Percentiles rank a stretch among this genome's conserved stretches.
Conservation (phyloP, 2,888 invertebrate species). For the Cataglyphis altisquamis region DNA sequence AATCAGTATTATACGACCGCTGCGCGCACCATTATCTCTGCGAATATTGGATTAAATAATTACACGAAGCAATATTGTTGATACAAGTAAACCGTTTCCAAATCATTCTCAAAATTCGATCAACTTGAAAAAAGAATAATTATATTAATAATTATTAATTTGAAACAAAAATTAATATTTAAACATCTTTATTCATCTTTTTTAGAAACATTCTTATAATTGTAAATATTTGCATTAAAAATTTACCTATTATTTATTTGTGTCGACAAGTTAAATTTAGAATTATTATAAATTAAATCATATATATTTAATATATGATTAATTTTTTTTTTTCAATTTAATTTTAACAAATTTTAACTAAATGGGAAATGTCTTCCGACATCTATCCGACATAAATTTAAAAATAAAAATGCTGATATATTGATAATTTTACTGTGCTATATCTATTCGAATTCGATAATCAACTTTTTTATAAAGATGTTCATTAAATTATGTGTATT, state of each 20-base stretch:
- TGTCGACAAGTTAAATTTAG: background rate
- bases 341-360: too few species aligned
- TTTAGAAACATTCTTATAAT: background rate
- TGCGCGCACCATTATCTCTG: slow-evolving; percentile 17
- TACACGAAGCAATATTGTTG: background rate
- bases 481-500: background rate
- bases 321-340: too few species aligned
- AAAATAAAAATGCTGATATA: background rate
- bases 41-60: slow-evolving; percentile 27
- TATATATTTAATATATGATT: too few species aligned
- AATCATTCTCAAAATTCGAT: background rate
- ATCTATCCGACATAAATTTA: background rate
- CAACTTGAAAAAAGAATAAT: background rate
- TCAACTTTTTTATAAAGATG: background rate
- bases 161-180: background rate
- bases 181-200: background rate
- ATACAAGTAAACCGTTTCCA: background rate
- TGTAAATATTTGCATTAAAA: background rate
- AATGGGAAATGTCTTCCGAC: too few species aligned
- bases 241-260: background rate
- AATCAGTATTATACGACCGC: slow-evolving; percentile 42
- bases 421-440: background rate
- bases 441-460: background rate
- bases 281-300: background rate
- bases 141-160: slow-evolving; percentile 1